These are phyloP conservation scores for Danio jaintianensis DNA, from an alignment of 2,797 vertebrate species.

Conservation along the genomic window DNA sequence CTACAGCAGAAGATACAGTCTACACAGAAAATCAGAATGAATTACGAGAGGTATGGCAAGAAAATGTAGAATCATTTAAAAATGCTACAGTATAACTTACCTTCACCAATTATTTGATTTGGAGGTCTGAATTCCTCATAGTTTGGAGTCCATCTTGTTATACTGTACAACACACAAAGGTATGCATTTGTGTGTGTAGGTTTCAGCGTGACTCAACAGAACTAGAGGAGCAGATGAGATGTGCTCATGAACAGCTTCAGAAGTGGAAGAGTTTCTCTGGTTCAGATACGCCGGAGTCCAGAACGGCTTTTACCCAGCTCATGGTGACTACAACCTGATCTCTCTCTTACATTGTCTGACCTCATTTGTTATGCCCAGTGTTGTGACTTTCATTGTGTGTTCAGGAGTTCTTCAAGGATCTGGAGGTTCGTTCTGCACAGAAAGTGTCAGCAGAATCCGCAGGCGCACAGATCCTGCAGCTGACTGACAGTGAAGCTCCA, in stretches of 20 bases:
- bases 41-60: slow-evolving; percentile 78
- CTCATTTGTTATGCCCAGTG: not conserved
- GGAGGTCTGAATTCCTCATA: not conserved
- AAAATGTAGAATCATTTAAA: not conserved
- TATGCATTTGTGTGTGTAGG: slow-evolving; percentile 71
- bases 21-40: slow-evolving; percentile 76
- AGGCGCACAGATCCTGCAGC: slow-evolving; percentile 80
- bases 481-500: slow-evolving; percentile 81
- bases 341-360: too few species aligned
- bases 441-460: slow-evolving; percentile 77
- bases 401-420: slow-evolving; percentile 86
- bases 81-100: too few species aligned
- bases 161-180: not conserved
- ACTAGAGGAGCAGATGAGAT: slow-evolving; percentile 82
- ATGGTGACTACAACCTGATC: slow-evolving; percentile 75
- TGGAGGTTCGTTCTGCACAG: slow-evolving; percentile 79
- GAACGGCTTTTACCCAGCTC: slow-evolving; percentile 77
- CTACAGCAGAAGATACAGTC: slow-evolving; percentile 80
- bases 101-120: too few species aligned
- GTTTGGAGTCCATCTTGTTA: not conserved
- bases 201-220: slow-evolving; percentile 80
- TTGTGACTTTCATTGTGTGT: not conserved
- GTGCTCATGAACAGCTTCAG: slow-evolving; percentile 80
- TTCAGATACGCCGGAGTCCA: slow-evolving; percentile 75
- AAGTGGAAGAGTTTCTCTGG: slow-evolving; percentile 79